Percentiles rank a stretch among this genome's conserved stretches.
phyloP scores from a whole-genome alignment of 1,140 invertebrate species.

The Drosophila setifemur region DNA sequence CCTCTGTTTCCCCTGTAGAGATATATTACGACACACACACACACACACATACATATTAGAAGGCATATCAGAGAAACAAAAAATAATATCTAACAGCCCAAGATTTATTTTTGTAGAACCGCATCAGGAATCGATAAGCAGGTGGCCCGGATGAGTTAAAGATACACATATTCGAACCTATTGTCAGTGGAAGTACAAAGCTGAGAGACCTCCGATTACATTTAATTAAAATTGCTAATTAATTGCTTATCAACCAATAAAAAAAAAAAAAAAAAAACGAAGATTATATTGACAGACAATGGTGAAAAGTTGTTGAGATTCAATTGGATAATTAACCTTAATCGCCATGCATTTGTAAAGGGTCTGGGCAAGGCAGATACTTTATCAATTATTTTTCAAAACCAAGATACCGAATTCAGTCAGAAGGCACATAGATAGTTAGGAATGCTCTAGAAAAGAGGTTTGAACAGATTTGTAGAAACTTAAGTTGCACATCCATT shows the following conservation, averaged over 20 bases:
- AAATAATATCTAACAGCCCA: not conserved
- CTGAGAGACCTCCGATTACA: conserved; percentile 22
- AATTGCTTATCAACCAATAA: conserved; percentile 12
- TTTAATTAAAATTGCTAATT: not conserved
- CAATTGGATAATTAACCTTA: no score
- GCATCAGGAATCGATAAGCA: conserved; percentile 8
- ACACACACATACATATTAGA: conserved; percentile 39
- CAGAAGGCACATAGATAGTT: no score
- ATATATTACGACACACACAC: conserved; percentile 1
- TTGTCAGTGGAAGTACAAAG: conserved; percentile 37
- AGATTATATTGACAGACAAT: conserved; percentile 16
- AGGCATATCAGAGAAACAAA: conserved; percentile 58
- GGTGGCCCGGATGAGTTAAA: conserved; percentile 4
- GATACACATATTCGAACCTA: not conserved
- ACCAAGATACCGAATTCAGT: no score
- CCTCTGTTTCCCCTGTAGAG: conserved; percentile 20
- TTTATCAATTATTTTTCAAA: no score
- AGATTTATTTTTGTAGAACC: conserved; percentile 30
- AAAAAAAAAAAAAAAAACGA: conserved; percentile 2
- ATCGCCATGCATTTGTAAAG: no score
- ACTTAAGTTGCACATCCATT: conserved; percentile 17
- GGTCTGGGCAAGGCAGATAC: no score
- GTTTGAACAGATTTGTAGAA: conserved; percentile 17
- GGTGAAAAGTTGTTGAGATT: conserved; percentile 39
- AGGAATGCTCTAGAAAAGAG: no score